A percentile compares a stretch with the other conserved stretches of the same genome.
phyloP scores from a whole-genome alignment of 2,797 vertebrate species.

The Crenuchus spilurus region DNA sequence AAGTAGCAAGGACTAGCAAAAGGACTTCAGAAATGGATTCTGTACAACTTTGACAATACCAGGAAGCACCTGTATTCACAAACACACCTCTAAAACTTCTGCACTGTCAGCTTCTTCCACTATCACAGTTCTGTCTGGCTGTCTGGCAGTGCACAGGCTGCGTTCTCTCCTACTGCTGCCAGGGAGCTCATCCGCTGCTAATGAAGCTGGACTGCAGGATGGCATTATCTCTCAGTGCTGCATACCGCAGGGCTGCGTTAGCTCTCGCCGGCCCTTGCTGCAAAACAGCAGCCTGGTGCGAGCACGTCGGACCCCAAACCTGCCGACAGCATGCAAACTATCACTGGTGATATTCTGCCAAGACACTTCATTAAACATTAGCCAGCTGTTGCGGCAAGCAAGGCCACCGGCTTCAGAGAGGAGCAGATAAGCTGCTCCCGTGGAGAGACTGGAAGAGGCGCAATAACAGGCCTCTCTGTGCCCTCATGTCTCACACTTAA shows the following conservation, averaged over 20 bases:
- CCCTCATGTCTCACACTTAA: slow-evolving; percentile 14
- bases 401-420: slow-evolving; percentile 39
- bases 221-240: slow-evolving; percentile 35
- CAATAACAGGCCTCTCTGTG: slow-evolving; percentile 32
- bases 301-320: slow-evolving; percentile 21
- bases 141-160: slow-evolving; percentile 54
- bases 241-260: slow-evolving; percentile 44
- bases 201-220: slow-evolving; percentile 46
- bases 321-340: slow-evolving; percentile 49
- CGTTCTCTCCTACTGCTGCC: slow-evolving; percentile 55
- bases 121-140: slow-evolving; percentile 67
- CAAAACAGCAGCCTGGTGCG: slow-evolving; percentile 44
- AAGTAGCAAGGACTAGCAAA: too few species aligned
- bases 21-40: too few species aligned
- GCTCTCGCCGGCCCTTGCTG: slow-evolving; percentile 28
- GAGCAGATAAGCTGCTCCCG: slow-evolving; percentile 34
- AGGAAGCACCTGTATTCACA: too few species aligned
- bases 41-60: too few species aligned
- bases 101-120: slow-evolving; percentile 71
- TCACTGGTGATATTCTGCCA: slow-evolving; percentile 45
- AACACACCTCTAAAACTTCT: slow-evolving; percentile 50
- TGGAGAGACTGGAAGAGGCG: slow-evolving; percentile 8
- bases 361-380: slow-evolving; percentile 60
- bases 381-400: slow-evolving; percentile 54
- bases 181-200: slow-evolving; percentile 67